Base-by-base conservation (phyloP, 2,113 vertebrate species). In the Salvator merianae region DNA sequence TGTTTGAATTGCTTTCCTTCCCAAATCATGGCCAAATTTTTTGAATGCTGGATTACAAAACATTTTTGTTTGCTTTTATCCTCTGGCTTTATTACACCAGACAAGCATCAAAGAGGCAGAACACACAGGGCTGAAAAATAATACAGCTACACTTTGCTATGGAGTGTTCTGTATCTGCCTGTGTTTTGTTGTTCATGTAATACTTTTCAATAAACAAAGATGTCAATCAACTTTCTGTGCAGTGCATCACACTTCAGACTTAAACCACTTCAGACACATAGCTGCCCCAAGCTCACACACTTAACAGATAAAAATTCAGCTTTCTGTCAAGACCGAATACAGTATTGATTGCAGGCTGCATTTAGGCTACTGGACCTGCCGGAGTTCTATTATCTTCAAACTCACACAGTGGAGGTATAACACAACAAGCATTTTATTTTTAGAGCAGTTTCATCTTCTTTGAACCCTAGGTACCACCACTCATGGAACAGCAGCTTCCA, bases 151-250 rank as follows among this genome's bases (percentile, higher is more conserved):
- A 94, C 90, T 95, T 96, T 94, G 90, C 92, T 90, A 30, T 86
- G 77, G 87, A 93, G 91, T 87, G 90, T 89, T 94, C 92, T 92
- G 88, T 88, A 88, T 93, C 93, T 94, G 94, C 90, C 92, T 91
- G 5, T 91, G 86, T 95, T 96, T 94, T 95, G 93, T 95, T 96
- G 94, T 95, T 95, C 96, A 88, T 96, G 95, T 96, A 96, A 97
- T 95, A 95, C 94, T 96, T 97, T 96, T 95, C 95, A 96, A 96
- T 96, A 96, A 96, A 97, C 94, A 96, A 96, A 96, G 95, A 96
- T 96, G 96, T 96, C 97, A 97, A 96, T 97, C 95, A 97, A 94
- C 93, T 95, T 95, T 96, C 92, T 94, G 92, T 91, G 91, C 93
- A 91, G 86, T 91, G 93, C 94, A 94, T 96, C 96, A 96, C 94